Conservation (phyloP, 2,113 vertebrate species). For the Rallus limicola region DNA sequence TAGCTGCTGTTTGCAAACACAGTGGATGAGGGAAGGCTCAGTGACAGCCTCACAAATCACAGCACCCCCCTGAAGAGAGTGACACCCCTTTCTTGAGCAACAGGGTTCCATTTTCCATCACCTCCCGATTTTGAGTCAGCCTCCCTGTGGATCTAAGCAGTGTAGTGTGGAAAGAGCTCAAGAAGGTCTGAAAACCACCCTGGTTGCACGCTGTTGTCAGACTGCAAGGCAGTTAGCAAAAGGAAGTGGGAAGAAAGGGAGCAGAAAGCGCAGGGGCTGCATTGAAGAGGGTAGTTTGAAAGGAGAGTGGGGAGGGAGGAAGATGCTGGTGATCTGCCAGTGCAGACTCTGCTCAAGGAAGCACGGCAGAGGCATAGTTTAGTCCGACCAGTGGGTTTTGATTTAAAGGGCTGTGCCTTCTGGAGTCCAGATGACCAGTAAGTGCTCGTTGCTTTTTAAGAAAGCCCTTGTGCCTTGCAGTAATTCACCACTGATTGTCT, state of each 20-base stretch:
- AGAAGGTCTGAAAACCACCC: background rate
- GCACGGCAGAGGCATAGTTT: background rate
- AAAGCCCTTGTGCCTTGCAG: slow-evolving; percentile 32
- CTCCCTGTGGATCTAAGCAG: background rate
- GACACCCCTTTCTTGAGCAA: background rate
- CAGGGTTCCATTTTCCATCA: background rate
- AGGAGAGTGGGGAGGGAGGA: background rate
- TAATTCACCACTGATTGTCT: slow-evolving; percentile 61
- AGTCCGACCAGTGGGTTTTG: background rate
- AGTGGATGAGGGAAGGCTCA: background rate
- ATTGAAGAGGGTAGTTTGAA: background rate
- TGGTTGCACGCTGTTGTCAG: background rate
- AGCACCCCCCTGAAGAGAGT: background rate
- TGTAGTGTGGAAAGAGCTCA: background rate
- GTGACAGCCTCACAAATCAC: background rate
- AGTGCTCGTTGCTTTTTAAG: slow-evolving; percentile 13
- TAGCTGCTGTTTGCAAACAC: background rate
- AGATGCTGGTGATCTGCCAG: background rate
- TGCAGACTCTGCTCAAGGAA: background rate
- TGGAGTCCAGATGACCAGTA: slow-evolving; percentile 52
- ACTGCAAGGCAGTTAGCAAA: background rate
- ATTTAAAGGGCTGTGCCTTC: slow-evolving; percentile 32
- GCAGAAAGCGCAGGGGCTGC: accelerated
- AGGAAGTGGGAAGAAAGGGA: background rate
- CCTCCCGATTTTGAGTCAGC: background rate